Evolutionary conservation across 2,113 vertebrate genomes (phyloP).

Genomic region (Atrichornis clamosus): DNA sequence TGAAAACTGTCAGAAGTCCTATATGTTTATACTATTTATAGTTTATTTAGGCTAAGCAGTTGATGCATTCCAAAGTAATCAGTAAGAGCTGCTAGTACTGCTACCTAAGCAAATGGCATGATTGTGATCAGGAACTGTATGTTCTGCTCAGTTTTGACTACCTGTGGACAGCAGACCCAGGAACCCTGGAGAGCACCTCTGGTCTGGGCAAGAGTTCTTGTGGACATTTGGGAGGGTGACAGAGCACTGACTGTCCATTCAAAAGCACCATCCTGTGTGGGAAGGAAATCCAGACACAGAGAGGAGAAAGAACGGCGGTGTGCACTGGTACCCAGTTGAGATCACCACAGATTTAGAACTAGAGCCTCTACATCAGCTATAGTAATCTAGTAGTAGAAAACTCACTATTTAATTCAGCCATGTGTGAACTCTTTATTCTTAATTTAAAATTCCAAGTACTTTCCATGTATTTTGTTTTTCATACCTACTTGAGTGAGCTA

Average conservation of each 20-base stretch:
- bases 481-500: neutral
- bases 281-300: neutral
- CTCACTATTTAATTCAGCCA: neutral
- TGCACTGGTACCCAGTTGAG: neutral
- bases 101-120: neutral
- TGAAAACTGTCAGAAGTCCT: neutral
- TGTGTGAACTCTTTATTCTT: neutral
- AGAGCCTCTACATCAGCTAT: neutral
- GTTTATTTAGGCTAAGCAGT: neutral
- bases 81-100: neutral
- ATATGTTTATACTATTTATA: neutral
- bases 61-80: neutral
- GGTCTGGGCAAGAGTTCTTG: neutral
- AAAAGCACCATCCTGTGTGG: neutral
- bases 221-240: neutral
- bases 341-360: neutral
- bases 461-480: neutral
- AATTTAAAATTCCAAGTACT: neutral
- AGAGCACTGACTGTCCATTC: neutral
- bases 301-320: neutral
- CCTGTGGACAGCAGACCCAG: neutral
- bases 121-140: neutral
- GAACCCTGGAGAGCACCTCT: neutral
- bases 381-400: neutral
- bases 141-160: neutral